These are phyloP conservation scores for Gnathonemus echidnorhynchus DNA, from an alignment of 2,113 vertebrate genomes.

Conservation along the genomic window DNA sequence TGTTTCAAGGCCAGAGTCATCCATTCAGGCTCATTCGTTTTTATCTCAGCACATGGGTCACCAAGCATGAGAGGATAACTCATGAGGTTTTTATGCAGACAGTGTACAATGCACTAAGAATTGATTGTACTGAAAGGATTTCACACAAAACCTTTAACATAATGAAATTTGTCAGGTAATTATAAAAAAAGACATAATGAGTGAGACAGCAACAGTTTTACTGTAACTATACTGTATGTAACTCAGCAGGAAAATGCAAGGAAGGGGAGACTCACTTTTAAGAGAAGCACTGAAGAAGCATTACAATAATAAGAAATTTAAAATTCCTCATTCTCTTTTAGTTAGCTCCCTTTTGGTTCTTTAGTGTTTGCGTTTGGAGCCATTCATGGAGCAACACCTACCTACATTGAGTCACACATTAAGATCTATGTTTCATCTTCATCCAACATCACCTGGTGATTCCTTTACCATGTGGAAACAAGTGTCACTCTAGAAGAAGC, in stretches of 20 bases:
- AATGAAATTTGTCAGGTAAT: neutral
- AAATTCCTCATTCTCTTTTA: neutral
- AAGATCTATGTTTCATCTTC: neutral
- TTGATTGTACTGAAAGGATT: neutral
- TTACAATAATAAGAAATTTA: neutral
- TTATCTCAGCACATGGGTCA: neutral
- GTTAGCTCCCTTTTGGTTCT: neutral
- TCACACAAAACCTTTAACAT: neutral
- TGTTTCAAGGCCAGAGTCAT: neutral
- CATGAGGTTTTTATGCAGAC: neutral
- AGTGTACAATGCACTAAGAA: neutral
- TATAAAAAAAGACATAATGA: neutral
- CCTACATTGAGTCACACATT: neutral
- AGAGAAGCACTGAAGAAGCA: neutral
- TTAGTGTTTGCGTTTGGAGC: neutral
- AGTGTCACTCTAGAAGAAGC: neutral
- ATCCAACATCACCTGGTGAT: neutral
- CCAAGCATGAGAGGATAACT: neutral
- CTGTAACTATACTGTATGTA: neutral
- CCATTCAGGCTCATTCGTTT: neutral
- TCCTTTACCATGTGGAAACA: neutral
- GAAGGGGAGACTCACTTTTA: neutral
- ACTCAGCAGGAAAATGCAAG: neutral
- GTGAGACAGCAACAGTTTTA: neutral
- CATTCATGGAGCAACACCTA: neutral